Percentiles rank a stretch among this genome's conserved stretches.
phyloP scores from a whole-genome alignment of 2,797 vertebrate species.

The Oreortyx pictus region DNA sequence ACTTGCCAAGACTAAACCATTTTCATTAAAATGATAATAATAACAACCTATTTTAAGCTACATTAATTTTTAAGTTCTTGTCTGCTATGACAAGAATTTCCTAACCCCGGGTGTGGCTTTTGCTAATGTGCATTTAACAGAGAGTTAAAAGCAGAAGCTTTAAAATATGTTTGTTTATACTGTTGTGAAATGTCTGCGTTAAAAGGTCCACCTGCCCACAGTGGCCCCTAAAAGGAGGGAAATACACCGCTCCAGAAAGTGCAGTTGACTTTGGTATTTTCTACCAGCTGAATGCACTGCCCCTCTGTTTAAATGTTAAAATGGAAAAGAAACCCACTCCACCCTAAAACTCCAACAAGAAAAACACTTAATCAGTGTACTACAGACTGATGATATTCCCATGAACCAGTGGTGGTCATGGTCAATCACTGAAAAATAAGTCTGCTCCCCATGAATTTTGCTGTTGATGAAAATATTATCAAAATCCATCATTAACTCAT shows the following conservation, averaged over 20 bases:
- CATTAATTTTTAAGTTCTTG: neutral
- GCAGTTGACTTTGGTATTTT: neutral
- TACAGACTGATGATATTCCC: neutral
- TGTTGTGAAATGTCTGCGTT: neutral
- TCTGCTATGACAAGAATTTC: neutral
- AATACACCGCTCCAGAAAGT: neutral
- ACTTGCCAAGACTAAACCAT: neutral
- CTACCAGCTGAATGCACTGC: accelerated
- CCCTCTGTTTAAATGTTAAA: neutral
- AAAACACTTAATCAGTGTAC: accelerated
- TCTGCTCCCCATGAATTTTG: neutral
- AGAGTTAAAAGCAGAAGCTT: neutral
- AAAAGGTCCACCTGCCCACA: neutral
- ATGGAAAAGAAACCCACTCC: neutral
- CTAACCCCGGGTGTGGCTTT: neutral
- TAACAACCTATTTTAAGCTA: neutral
- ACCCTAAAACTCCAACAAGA: too few relatives aligned
- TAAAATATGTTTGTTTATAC: accelerated
- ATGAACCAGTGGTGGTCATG: neutral
- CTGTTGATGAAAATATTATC: neutral
- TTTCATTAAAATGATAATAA: neutral
- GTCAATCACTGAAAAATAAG: neutral
- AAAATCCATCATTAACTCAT: neutral
- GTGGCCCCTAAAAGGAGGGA: neutral
- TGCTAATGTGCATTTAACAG: accelerated